Base-by-base conservation (phyloP, 2,113 vertebrate species). In the Cariama cristata region DNA sequence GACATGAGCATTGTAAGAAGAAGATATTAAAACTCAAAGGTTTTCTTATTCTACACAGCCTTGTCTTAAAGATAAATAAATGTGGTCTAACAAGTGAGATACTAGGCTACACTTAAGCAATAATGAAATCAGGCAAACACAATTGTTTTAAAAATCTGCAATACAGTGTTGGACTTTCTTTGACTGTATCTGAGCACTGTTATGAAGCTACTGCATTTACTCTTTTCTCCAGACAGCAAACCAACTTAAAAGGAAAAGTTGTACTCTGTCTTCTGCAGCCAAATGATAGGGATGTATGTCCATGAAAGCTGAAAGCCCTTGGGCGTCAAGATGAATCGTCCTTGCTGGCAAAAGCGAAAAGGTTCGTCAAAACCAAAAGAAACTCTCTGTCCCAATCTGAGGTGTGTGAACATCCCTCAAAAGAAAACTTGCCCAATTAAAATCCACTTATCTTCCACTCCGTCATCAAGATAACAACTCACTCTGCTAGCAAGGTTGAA, bases 121-220 rank as follows among this genome's bases (percentile, higher is more conserved):
- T 72, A 96, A 93, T 21, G 47, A 92, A 97, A 94, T 88, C 38
- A 74, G 42, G 42, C 62, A 96, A 91, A 94, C 24, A 13, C n/a
- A 69, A 79, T 62, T 86, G 88, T 56, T 88, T 88, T 66, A 58
- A 88, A 96, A 90, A 73, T 67, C 55, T 0, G 26, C 69, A 92
- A 74, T 58, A 62, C 0, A 86, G 18, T 14, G 26, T 38, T 62
- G 38, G 45, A 55, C 28, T 68, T 86, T 24, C 56, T 75, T 77
- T 15, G 6, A 17, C 66, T 81, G 2, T 24, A 85, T 75, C 45
- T 2, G 6, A 93, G 71, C 75, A 38, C 49, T 50, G 75, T 62
- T 71, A 93, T 0, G 47, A 94, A 84, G 52, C 86, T 91, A n/a
- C 88, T 86, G 45, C 63, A 38, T 82, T 92, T 66, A 64, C n/a